Evolutionary conservation across 2,797 vertebrate genomes (phyloP), one percentile per base, ranked within the genome.

Genomic region (Pyrrhura leucotis): DNA sequence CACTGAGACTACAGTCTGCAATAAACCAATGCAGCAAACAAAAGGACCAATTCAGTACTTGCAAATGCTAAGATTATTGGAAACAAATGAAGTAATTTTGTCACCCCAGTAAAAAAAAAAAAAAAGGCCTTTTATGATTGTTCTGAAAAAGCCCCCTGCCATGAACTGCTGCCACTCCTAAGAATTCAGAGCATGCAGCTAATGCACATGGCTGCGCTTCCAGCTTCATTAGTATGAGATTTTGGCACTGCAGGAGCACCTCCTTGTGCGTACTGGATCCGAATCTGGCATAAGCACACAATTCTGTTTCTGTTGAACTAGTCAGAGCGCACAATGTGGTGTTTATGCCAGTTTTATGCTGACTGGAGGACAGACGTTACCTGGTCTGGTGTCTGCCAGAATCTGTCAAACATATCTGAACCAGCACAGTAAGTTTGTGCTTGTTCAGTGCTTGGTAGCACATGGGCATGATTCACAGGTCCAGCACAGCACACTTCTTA

Each of bases 11-110:
- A 65, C 62, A 54, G 14, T 75, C 45, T 69, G 53, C 76, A 88
- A 45, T 72, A 89, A 94, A 83, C 5, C 23, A 94, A 31, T 25
- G 15, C 45, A 89, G 65, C 37, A 87, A 91, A 94, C 86, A 94
- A 95, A 95, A 95, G 40, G 65, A 80, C 61, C 58, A 47, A 37
- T 82, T 91, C 81, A 87, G 25, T 77, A 80, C 90, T 95, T 93
- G 88, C 39, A 92, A 95, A 96, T 90, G 85, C 61, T 85, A 73
- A 82, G 80, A 91, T 90, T 95, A 80, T 31, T 89, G 33, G 76
- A 93, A 92, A 96, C 85, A 96, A 95, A 93, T 35, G 67, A 67
- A 94, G 75, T 65, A 56, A 82, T 93, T 95, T 78, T 93, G 66
- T 69, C 40, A 78, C 17, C 8, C 58, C 35, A 54, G 71, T 7